Base-by-base conservation (phyloP, 2,888 invertebrate genomes). In the Arctia plantaginis region DNA sequence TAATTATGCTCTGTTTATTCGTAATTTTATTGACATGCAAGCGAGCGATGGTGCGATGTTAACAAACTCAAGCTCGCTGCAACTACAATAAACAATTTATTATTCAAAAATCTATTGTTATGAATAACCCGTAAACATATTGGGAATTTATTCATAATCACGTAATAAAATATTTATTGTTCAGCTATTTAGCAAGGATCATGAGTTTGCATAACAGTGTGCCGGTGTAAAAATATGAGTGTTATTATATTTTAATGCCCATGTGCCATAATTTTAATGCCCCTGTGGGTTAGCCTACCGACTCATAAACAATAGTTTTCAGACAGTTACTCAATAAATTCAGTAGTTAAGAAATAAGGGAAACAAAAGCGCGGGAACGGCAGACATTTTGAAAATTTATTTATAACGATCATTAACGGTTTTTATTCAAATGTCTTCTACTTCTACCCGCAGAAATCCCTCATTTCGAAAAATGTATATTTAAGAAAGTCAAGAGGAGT, bases 251-350 rank as follows among this genome's bases (percentile, higher is more conserved):
- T 89, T 83, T 86, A 90, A 90, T 90, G 89, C 89, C 90, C 91
- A 93, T 91, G 94, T 95, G 94, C 94, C 94, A 95, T 94, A 94
- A 89, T 88, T 27, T 18, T 86, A 89, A 85, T 85, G 86, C 90
- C 92, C 89, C 81, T 85, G 87, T 74, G 91, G 91, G 90, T 88
- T 84, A 89, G 85, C 91, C 92, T 92, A 90, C 91, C 91, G 90
- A 91, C 87, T 89, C 90, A 87, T 84, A 84, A 83, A 84, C 85
- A 79, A 73, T 80, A 75, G 75, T 84, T 79, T 80, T 77, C 83
- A 85, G 66, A 68, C 79, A 84, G 76, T 84, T 81, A 74, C 77
- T 79, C 85, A 82, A 51, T 76, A 67, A 77, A 77, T 77, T 77
- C 77, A 82, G 78, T 78, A 79, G 73, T 82, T 82, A 79, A 78